These are phyloP conservation scores for Trichechus manatus DNA, from an alignment of 2,113 vertebrate species.

Conservation along the genomic window DNA sequence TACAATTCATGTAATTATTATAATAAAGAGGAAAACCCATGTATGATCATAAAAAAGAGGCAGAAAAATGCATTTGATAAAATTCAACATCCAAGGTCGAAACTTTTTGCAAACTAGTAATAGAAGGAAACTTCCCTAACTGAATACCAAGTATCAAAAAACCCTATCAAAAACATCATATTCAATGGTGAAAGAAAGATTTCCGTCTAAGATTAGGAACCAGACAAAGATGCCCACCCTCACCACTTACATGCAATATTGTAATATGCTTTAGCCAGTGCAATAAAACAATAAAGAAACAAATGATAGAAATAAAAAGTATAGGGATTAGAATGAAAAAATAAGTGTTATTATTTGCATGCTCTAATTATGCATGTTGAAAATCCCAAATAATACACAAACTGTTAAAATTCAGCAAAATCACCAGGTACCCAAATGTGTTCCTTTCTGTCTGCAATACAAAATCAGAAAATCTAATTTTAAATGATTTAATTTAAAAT, in stretches of 20 bases:
- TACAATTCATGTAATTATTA: background rate
- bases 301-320: background rate
- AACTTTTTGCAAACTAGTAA: background rate
- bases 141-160: too few relatives aligned
- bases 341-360: background rate
- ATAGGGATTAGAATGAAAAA: background rate
- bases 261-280: too few relatives aligned
- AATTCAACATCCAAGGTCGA: background rate
- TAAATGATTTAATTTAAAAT: background rate
- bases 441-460: background rate
- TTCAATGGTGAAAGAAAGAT: too few relatives aligned
- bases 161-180: too few relatives aligned
- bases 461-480: background rate
- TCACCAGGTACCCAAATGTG: background rate
- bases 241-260: too few relatives aligned
- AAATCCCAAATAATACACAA: background rate
- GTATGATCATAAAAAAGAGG: background rate
- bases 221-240: too few relatives aligned
- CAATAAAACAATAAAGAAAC: too few relatives aligned
- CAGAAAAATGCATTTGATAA: background rate
- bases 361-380: too few relatives aligned
- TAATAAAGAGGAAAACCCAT: background rate
- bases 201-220: too few relatives aligned
- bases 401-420: conserved; percentile 2
- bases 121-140: too few relatives aligned